Evolutionary conservation across 2,797 vertebrate genomes (phyloP).

Genomic region (Gallirallus australis): DNA sequence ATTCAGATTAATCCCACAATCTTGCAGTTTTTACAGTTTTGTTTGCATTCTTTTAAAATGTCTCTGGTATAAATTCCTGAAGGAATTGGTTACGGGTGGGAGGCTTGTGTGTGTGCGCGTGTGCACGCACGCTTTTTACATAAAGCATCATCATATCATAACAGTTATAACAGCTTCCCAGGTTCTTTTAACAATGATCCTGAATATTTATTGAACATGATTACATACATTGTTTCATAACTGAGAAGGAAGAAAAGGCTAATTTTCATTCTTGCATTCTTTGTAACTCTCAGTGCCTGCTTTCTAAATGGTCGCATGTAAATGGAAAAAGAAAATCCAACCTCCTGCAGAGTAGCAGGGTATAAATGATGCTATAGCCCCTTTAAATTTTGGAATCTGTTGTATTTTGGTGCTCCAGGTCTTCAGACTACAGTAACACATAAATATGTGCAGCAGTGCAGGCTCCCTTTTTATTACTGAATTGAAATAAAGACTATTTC

Average conservation of each 20-base stretch:
- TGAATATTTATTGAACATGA: background rate
- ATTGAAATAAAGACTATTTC: slow-evolving; percentile 46
- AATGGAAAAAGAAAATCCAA: background rate
- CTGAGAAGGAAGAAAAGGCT: background rate
- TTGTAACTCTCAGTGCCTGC: background rate
- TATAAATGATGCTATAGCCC: background rate
- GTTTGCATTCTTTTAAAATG: background rate
- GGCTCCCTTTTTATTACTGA: background rate
- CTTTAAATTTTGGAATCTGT: slow-evolving; percentile 46
- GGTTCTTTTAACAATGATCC: background rate
- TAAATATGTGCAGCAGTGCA: background rate
- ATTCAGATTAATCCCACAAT: background rate
- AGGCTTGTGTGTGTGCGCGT: no score
- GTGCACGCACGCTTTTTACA: background rate
- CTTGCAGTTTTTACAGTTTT: background rate
- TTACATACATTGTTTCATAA: background rate
- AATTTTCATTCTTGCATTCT: background rate
- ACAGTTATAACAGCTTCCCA: background rate
- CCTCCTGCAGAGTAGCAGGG: background rate
- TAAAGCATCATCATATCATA: background rate
- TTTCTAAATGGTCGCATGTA: background rate
- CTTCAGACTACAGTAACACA: background rate
- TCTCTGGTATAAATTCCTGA: background rate
- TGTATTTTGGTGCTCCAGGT: background rate
- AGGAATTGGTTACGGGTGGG: fast-evolving